These are phyloP conservation scores for Notechis scutatus DNA, from an alignment of 2,113 vertebrate species.

Conservation along the genomic window DNA sequence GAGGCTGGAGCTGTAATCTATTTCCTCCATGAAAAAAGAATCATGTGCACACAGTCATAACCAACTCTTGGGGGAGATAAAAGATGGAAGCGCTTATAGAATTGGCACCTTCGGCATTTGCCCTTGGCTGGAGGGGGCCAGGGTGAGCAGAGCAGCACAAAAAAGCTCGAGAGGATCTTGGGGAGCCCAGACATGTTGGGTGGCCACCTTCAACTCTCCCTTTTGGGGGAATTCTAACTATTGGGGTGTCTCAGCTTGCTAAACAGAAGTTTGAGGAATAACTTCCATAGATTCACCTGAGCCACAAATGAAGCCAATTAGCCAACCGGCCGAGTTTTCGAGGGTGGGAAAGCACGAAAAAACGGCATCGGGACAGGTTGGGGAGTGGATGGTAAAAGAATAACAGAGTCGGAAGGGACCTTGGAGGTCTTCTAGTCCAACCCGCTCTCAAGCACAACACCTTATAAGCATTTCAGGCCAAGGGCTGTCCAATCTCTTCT, in stretches of 20 bases:
- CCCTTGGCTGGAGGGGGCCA: neutral
- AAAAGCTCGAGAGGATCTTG: accelerated
- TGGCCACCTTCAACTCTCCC: neutral
- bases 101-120: neutral
- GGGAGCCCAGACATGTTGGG: neutral
- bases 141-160: neutral
- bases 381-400: too few species aligned
- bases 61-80: neutral
- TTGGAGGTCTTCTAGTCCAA: neutral
- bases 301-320: neutral
- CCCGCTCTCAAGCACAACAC: too few species aligned
- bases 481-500: neutral
- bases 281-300: neutral
- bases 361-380: neutral
- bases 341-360: neutral
- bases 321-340: neutral
- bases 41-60: neutral
- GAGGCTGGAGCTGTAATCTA: neutral
- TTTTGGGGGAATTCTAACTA: neutral
- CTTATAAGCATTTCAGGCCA: neutral
- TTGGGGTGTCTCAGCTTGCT: neutral
- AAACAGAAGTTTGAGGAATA: neutral
- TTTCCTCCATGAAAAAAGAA: neutral
- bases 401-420: neutral
- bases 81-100: neutral